Evolutionary conservation across 2,888 invertebrate species (phyloP).

Genomic region (Frankliniella fusca): DNA sequence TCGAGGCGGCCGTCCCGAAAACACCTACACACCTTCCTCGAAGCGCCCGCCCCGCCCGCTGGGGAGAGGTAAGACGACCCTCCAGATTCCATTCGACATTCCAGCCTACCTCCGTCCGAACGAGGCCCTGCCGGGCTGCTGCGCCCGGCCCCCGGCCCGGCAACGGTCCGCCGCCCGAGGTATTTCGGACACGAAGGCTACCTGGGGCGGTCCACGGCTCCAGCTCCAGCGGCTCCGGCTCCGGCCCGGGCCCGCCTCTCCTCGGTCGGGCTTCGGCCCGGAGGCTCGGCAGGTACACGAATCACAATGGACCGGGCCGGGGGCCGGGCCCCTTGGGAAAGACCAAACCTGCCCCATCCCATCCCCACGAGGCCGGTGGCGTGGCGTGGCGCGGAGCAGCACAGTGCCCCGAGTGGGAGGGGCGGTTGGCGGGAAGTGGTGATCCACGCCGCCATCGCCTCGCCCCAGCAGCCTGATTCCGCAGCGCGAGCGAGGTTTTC

Average conservation of each 20-base stretch:
- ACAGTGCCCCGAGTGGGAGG: no score
- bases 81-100: constrained; percentile 1
- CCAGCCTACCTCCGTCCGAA: not conserved
- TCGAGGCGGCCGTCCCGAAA: not conserved
- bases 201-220: not conserved
- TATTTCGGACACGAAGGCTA: not conserved
- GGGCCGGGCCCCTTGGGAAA: no score
- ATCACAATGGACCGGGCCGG: not conserved
- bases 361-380: not conserved
- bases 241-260: not conserved
- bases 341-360: not conserved
- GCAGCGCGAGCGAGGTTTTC: no score
- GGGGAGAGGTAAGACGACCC: not conserved
- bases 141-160: no score
- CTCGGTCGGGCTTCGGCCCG: not conserved
- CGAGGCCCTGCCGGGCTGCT: not conserved
- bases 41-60: not conserved
- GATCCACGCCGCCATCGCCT: not conserved
- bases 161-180: not conserved
- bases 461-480: no score
- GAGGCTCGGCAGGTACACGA: not conserved
- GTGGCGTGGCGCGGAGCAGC: no score
- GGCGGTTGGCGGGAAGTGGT: not conserved
- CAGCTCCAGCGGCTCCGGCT: not conserved
- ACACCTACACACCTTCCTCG: constrained; percentile 24